Conservation (phyloP, 2,888 invertebrate species). For the Papilio demoleus region DNA sequence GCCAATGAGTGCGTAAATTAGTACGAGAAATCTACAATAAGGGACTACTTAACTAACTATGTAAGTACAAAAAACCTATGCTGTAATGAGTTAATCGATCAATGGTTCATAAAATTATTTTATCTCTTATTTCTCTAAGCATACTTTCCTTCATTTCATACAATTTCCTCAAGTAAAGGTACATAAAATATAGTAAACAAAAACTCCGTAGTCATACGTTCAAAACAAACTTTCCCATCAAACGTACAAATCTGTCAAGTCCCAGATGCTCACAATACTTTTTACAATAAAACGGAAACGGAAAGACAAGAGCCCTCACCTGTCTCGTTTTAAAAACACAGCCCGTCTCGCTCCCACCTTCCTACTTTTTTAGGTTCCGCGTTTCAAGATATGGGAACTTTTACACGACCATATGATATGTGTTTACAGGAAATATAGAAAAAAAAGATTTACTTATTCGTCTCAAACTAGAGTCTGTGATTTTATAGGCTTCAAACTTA, state of each 20-base stretch:
- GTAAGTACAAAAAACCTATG: too few species aligned
- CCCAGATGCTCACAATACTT: slow-evolving; percentile 73
- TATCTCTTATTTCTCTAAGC: too few species aligned
- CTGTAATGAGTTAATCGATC: too few species aligned
- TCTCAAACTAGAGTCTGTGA: background rate
- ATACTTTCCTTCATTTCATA: too few species aligned
- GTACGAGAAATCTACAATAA: too few species aligned
- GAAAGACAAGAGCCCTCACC: slow-evolving; percentile 65
- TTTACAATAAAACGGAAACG: slow-evolving; percentile 79
- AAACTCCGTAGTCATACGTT: slow-evolving; percentile 23
- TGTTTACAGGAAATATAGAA: slow-evolving; percentile 23
- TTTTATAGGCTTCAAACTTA: too few species aligned
- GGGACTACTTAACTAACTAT: too few species aligned
- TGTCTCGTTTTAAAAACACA: slow-evolving; percentile 56
- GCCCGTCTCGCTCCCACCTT: slow-evolving; percentile 61
- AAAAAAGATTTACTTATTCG: background rate
- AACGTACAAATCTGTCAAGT: slow-evolving; percentile 61
- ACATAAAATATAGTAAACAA: background rate
- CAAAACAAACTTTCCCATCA: slow-evolving; percentile 63
- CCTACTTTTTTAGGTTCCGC: slow-evolving; percentile 54
- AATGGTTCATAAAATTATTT: too few species aligned
- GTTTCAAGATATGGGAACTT: slow-evolving; percentile 37
- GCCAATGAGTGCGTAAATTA: too few species aligned
- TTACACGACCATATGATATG: slow-evolving; percentile 20
- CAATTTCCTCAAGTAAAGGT: background rate